Conservation (phyloP, 2,113 vertebrate species). For the Plecotus auritus region DNA sequence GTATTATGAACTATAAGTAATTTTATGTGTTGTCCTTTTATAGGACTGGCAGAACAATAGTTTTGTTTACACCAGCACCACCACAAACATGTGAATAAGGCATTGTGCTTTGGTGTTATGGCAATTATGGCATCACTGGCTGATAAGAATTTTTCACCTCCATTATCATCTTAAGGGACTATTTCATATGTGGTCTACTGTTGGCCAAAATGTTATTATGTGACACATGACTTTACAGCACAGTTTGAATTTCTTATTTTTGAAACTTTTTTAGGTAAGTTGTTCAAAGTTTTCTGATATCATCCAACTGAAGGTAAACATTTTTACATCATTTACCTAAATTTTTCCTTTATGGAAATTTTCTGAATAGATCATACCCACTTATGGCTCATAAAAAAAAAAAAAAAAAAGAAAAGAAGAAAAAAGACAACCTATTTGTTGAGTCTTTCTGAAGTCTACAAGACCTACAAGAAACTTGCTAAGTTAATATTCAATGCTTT, state of each 20-base stretch:
- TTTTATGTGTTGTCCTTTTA: neutral
- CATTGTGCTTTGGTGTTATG: neutral
- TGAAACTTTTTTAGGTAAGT: neutral
- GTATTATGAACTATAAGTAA: neutral
- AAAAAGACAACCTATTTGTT: neutral
- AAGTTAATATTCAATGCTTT: neutral
- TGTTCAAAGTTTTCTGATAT: neutral
- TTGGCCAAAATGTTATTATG: neutral
- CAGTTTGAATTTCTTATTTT: neutral
- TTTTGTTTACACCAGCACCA: neutral
- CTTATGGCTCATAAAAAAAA: neutral
- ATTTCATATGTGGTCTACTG: neutral
- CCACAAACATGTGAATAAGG: neutral
- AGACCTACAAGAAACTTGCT: neutral
- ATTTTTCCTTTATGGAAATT: neutral
- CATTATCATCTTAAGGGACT: neutral
- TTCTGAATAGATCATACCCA: neutral
- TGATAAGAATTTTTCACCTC: neutral
- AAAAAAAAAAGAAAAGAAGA: too few relatives aligned
- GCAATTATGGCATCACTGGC: neutral
- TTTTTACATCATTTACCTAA: neutral
- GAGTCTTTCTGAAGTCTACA: neutral
- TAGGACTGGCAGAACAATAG: neutral
- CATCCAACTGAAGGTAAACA: neutral
- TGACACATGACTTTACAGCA: neutral